Conservation (phyloP, 2,797 vertebrate genomes). For the Ptychadena robeensis region DNA sequence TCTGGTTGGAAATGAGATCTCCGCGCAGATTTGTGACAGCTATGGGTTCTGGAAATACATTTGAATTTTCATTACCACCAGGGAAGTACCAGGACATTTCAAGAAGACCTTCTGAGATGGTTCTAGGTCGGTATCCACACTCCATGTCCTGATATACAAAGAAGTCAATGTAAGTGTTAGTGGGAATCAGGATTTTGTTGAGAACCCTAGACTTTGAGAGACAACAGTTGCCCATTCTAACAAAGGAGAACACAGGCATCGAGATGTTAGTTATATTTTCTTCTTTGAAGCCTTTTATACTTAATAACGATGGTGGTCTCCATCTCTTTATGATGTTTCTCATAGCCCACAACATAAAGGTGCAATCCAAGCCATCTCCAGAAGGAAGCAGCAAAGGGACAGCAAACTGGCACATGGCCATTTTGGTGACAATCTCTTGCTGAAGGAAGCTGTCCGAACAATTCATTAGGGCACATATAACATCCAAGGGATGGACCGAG, state of each 20-base stretch:
- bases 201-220: conserved; percentile 83
- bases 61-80: conserved; percentile 70
- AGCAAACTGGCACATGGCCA: conserved; percentile 27
- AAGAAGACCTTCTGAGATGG: conserved; percentile 74
- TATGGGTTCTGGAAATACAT: conserved; percentile 75
- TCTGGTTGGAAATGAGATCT: conserved; percentile 73
- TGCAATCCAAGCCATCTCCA: conserved; percentile 63
- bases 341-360: conserved; percentile 79
- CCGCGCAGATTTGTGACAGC: conserved; percentile 80
- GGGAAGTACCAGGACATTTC: conserved; percentile 82
- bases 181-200: conserved; percentile 73
- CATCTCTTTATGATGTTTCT: conserved; percentile 76
- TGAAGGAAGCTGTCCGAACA: conserved; percentile 79
- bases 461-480: conserved; percentile 78
- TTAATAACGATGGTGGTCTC: conserved; percentile 66
- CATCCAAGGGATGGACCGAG: conserved; percentile 75
- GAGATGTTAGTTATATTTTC: conserved; percentile 73
- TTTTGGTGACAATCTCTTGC: conserved; percentile 64
- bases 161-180: conserved; percentile 71
- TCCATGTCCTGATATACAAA: conserved; percentile 79
- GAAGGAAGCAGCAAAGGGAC: conserved; percentile 71
- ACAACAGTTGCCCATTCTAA: conserved; percentile 67
- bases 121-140: conserved; percentile 72
- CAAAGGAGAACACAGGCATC: conserved; percentile 69
- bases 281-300: conserved; percentile 64